These are phyloP conservation scores for Molorchus minor DNA, from an alignment of 2,888 invertebrate species.

Conservation along the genomic window DNA sequence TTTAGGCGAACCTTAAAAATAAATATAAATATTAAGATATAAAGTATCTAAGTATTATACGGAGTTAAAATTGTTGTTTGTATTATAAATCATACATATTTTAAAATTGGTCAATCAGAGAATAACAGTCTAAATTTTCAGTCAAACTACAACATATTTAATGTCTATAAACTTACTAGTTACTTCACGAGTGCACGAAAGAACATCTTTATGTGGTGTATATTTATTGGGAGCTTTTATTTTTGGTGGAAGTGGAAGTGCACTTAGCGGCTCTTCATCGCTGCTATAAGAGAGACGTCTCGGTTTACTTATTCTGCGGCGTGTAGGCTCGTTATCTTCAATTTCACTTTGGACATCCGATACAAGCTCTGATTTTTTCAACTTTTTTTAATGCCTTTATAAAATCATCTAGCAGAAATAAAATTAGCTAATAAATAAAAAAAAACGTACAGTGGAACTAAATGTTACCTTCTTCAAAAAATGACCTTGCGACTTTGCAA, in stretches of 20 bases:
- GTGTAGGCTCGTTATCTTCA: not conserved
- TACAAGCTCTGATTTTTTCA: not conserved
- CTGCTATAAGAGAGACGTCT: not conserved
- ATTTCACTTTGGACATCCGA: not conserved
- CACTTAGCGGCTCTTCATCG: conserved; percentile 6
- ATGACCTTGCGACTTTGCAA: not conserved
- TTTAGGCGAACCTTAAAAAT: not conserved
- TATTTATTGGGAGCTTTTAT: not conserved
- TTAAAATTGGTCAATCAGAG: conserved; percentile 4
- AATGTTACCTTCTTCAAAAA: conserved; percentile 4
- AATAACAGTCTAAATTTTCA: not conserved
- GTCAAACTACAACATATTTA: not conserved
- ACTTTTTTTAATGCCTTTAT: not conserved
- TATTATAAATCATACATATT: not conserved
- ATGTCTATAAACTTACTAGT: not conserved
- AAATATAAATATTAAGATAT: too few species aligned
- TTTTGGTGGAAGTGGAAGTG: not conserved
- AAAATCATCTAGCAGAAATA: not conserved
- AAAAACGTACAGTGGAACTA: not conserved
- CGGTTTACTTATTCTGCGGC: not conserved
- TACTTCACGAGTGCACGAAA: not conserved
- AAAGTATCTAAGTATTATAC: not conserved
- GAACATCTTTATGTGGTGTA: conserved; percentile 2
- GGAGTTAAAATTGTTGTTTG: not conserved
- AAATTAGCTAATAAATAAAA: too few species aligned